Base-by-base conservation (phyloP, 2,797 vertebrate genomes). In the Notoglanidium macrostoma region DNA sequence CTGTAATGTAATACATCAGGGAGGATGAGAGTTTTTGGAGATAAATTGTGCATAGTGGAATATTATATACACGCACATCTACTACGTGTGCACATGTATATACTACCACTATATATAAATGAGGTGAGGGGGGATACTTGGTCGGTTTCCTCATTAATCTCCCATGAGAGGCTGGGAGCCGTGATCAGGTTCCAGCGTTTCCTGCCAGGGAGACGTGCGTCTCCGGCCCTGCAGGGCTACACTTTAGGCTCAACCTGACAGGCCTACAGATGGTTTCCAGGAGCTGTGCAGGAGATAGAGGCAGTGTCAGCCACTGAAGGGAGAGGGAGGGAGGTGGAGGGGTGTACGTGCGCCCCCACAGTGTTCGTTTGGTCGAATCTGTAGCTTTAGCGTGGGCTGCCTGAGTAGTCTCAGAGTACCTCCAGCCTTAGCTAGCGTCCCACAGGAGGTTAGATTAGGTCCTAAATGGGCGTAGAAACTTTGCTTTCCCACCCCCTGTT, bases 121-220 rank as follows among this genome's bases (percentile, higher is more conserved):
- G 87, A 89, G 90, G 92, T 93, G 90, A 90, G 76, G 89, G 81
- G 89, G 89, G 84, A 87, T 92, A 93, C 84, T 90, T 65, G 46
- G 86, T 89, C 73, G 26, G 90, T 92, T 95, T 94, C 93, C 93
- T 93, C 91, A 91, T 94, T 95, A 95, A 95, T 94, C 94, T 95
- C 94, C 94, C 90, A 23, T 91, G 94, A 94, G 95, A 94, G 92
- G 91, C 91, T 89, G 59, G 89, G 92, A 94, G 92, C 94, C 92
- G 93, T 93, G 95, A 95, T 95, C 93, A 92, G 92, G 94, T 96
- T 96, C 95, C 95, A 95, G 94, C 92, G 90, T 94, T 96, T 96
- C 95, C 95, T 96, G 94, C 92, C 92, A 94, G 93, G 91, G 94
- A 96, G 94, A 95, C 94, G 89, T 94, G 92, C 87, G 92, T 94